Conservation (phyloP, 35 echinoderm and acorn worm species). For the Chiridota heheva region DNA sequence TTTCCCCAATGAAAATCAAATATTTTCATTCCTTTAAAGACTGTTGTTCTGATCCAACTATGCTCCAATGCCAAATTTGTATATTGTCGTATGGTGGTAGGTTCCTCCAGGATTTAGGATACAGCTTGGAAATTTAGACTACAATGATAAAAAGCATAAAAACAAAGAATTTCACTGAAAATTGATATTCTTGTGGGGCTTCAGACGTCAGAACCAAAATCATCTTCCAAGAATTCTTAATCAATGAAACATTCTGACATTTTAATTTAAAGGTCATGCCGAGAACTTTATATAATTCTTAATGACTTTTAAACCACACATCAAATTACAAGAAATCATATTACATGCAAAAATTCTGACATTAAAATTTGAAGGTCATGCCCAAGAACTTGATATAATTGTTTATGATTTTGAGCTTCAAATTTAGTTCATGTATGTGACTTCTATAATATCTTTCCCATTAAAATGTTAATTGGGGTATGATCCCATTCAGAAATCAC, state of each 20-base stretch:
- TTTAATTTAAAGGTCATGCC: neutral
- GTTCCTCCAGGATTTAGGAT: constrained; percentile 75
- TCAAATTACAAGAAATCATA: neutral
- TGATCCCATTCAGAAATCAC: no score
- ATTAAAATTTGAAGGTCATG: no score
- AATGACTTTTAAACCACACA: neutral
- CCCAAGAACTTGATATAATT: no score
- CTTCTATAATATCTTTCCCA: no score
- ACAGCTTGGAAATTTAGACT: constrained; percentile 76
- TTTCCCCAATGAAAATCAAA: no score
- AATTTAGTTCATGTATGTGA: no score
- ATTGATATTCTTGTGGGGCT: neutral
- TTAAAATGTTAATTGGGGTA: no score
- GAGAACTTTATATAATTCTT: neutral
- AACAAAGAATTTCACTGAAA: neutral
- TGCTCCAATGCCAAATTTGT: no score
- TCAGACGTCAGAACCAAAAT: neutral
- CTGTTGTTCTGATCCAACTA: no score
- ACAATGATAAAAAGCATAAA: constrained; percentile 31
- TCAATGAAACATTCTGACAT: neutral
- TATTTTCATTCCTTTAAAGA: no score
- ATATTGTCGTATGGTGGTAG: constrained; percentile 71
- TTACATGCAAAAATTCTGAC: no score
- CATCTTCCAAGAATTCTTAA: neutral
- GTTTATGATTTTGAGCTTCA: no score